Base-by-base conservation (phyloP, 2,797 vertebrate genomes). In the Eulemur rubriventer region DNA sequence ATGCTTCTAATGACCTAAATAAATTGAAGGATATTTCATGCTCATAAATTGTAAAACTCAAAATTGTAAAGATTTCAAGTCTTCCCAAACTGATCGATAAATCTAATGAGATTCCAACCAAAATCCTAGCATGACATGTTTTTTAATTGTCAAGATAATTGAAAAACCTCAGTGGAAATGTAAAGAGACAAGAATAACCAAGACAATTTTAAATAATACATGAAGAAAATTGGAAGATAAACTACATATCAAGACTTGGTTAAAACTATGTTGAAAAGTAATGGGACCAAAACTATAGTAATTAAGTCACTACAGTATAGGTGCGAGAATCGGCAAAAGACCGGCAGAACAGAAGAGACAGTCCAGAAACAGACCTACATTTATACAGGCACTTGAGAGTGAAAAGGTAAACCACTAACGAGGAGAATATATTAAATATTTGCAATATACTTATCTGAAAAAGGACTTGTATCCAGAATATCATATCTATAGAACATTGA, bases 391-490 rank as follows among this genome's bases (percentile, higher is more conserved):
- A 79, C 30, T 63, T 65, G 50, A 73, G 55, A 63, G 61, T 63
- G 12, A 75, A 82, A 82, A 82, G 28, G 0, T 12, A 87, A 91
- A 9, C 4, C 33, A 69, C 6, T 57, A 43, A 61, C 22, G 65
- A 78, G 28, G 22, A 91, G n/a, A 86, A 85, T 61, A n/a, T 33
- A 90, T 90, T 76, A 85, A 52, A n/a, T 38, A 90, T 90, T 76
- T 75, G 1, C 18, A 76, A 78, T 55, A 33, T 33, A 81, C 46
- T 86, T 67, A 87, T 75, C 67, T 91, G 33, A 91, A 87, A 87
- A 81, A 83, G 14, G 81, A 95, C 30, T 75, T 59, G 7, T 33
- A 67, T 48, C n/a, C 41, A 55, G 18, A 88, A 11, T 33, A 81
- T 50, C 87, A 11, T 33, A 81, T 50, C 87, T 35, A 35, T 57